Evolutionary conservation across 2,113 vertebrate species (phyloP).

Genomic region (Dermatemys mawii): DNA sequence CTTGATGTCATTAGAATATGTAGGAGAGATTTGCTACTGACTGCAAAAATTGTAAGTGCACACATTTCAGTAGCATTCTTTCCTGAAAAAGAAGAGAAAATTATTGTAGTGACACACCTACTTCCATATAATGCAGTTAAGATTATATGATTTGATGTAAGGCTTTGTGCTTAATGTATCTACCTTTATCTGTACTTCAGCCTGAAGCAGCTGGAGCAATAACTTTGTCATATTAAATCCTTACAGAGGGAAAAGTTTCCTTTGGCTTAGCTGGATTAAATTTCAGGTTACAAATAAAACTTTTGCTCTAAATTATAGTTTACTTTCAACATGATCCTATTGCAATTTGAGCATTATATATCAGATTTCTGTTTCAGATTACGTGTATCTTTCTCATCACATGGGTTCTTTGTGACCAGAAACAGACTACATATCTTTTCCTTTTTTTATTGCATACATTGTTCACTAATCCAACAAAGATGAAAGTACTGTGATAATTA

Average conservation of each 20-base stretch:
- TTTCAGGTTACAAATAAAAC: slow-evolving; percentile 16
- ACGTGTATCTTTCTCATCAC: not conserved
- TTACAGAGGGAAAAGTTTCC: not conserved
- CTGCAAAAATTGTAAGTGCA: not conserved
- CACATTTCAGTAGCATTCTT: not conserved
- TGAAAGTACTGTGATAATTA: not conserved
- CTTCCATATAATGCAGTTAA: not conserved
- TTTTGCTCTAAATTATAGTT: not conserved
- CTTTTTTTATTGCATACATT: not conserved
- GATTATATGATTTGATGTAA: slow-evolving; percentile 12
- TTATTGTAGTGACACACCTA: slow-evolving; percentile 1
- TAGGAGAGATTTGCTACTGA: not conserved
- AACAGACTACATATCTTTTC: not conserved
- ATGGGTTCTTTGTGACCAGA: not conserved
- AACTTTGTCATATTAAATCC: slow-evolving; percentile 2
- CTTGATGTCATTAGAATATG: not conserved
- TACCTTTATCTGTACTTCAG: slow-evolving; percentile 23
- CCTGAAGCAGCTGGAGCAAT: slow-evolving; percentile 13
- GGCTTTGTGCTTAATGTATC: not conserved
- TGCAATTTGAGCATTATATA: not conserved
- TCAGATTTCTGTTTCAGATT: not conserved
- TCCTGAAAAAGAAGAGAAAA: slow-evolving; percentile 28
- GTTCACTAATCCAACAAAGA: not conserved
- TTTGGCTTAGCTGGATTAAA: slow-evolving; percentile 17
- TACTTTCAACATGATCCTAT: not conserved